A percentile compares a stretch with the other conserved stretches of the same genome.
phyloP scores from a whole-genome alignment of 2,113 vertebrate species.

The Grus americana region DNA sequence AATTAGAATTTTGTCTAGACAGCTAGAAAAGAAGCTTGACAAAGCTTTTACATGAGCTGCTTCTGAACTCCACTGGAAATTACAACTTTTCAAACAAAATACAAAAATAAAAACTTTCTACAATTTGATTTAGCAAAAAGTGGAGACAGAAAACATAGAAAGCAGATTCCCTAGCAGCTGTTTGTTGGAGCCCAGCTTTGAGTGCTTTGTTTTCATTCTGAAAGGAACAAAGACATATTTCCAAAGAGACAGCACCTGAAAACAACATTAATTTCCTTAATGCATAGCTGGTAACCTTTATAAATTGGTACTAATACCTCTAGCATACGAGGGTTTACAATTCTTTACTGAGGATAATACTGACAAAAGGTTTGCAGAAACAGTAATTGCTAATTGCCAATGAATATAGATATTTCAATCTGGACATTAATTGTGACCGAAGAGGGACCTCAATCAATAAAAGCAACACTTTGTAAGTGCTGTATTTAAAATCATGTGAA shows the following conservation, averaged over 20 bases:
- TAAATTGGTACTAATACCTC: background rate
- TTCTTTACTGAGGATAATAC: background rate
- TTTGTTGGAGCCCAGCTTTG: background rate
- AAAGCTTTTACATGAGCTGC: background rate
- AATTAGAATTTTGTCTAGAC: slow-evolving; percentile 6
- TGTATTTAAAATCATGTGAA: background rate
- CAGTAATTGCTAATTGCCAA: background rate
- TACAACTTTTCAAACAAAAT: background rate
- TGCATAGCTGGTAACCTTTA: background rate
- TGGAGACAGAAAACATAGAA: background rate
- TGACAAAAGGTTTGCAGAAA: background rate
- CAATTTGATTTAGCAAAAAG: background rate
- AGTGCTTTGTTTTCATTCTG: background rate
- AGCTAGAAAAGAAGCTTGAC: background rate
- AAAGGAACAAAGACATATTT: background rate
- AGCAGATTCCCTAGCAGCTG: background rate
- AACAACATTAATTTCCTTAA: background rate
- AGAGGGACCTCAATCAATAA: background rate
- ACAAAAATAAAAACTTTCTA: background rate
- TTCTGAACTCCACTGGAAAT: background rate
- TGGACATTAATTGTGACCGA: background rate
- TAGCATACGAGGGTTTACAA: background rate
- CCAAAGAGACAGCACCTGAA: background rate
- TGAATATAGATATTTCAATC: background rate
- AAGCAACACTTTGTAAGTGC: background rate